Percentiles rank a stretch among this genome's conserved stretches.
These are phyloP conservation scores for Stigmatopora argus DNA, from an alignment of 2,113 vertebrate genomes.

Conservation along the genomic window DNA sequence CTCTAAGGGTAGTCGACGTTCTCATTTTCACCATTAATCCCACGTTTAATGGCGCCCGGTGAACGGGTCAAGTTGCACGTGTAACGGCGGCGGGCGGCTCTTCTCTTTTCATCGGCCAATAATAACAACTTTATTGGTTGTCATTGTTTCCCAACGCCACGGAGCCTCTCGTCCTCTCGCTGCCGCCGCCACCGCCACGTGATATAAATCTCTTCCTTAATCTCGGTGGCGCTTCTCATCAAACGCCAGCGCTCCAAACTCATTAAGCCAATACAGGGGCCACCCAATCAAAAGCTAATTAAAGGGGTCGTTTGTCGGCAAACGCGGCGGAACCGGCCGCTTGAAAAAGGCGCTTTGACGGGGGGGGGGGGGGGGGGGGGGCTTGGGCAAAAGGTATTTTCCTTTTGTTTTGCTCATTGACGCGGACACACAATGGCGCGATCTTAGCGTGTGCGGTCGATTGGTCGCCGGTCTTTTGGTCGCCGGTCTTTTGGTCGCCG, in stretches of 20 bases:
- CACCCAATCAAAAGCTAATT: slow-evolving; percentile 64
- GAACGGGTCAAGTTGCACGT: slow-evolving; percentile 13
- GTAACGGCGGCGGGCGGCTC: slow-evolving; percentile 30
- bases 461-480: too few species aligned
- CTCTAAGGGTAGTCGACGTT: too few species aligned
- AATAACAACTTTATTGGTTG: slow-evolving; percentile 50
- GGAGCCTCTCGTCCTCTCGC: slow-evolving; percentile 32
- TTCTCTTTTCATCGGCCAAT: slow-evolving; percentile 18
- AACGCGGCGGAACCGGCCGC: not conserved
- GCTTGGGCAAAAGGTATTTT: not conserved
- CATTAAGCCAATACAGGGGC: slow-evolving; percentile 68
- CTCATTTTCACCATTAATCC: not conserved
- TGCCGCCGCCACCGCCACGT: slow-evolving; percentile 43
- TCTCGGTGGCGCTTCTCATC: slow-evolving; percentile 69
- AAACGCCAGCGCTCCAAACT: slow-evolving; percentile 55
- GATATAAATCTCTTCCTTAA: slow-evolving; percentile 50
- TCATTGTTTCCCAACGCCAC: slow-evolving; percentile 51
- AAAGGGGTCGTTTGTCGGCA: slow-evolving; percentile 28
- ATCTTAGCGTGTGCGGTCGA: too few species aligned
- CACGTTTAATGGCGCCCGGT: slow-evolving; percentile 15
- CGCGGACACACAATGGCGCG: too few species aligned
- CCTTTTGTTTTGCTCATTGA: not conserved
- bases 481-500: too few species aligned
- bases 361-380: too few species aligned
- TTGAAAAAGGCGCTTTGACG: not conserved